Percentiles rank a stretch among this genome's conserved stretches.
Conservation (phyloP, 2,888 invertebrate genomes). For the Psylliodes chrysocephalus region DNA sequence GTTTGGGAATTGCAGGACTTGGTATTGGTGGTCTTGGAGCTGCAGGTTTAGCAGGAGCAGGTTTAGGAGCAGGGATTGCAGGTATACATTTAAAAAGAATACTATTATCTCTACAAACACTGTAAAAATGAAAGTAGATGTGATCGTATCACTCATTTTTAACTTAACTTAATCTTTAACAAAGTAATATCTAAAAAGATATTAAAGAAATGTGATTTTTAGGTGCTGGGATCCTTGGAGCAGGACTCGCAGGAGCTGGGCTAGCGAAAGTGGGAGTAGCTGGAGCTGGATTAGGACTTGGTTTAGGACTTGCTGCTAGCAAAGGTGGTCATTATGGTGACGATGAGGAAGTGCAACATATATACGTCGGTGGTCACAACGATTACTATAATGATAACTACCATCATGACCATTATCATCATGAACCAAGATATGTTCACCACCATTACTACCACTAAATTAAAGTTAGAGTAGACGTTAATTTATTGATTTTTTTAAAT, state of each 20-base stretch:
- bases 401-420: no score
- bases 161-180: no score
- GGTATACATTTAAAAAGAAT: no score
- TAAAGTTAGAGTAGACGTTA: no score
- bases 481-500: no score
- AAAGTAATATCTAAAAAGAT: no score
- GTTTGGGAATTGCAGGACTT: conserved; percentile 1
- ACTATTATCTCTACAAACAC: no score
- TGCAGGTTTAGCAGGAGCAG: conserved; percentile 5
- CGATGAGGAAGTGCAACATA: conserved; percentile 4
- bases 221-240: conserved; percentile 4
- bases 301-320: not conserved
- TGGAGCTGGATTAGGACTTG: not conserved
- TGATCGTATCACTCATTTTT: no score
- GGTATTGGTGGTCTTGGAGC: conserved; percentile 1
- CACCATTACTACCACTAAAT: not conserved
- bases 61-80: conserved; percentile 5
- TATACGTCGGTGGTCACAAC: not conserved
- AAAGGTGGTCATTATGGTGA: not conserved
- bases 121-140: no score
- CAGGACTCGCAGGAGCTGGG: not conserved
- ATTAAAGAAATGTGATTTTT: no score
- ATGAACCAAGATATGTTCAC: not conserved
- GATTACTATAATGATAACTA: no score
- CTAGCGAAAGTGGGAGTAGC: conserved; percentile 9